Base-by-base conservation (phyloP, 2,888 invertebrate genomes). In the Anthrax anthrax region DNA sequence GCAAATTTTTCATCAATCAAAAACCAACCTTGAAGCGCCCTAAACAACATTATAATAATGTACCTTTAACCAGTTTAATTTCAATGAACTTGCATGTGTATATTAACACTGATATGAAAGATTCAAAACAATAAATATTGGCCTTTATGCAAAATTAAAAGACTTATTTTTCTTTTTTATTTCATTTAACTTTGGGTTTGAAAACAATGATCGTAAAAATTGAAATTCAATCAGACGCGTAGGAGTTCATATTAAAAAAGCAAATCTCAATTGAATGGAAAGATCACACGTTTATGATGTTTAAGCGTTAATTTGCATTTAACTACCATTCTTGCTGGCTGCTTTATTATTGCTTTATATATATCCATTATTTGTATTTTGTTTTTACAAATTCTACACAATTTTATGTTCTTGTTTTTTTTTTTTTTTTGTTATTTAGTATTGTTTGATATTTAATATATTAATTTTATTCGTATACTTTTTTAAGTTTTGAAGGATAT, bases 221-320 rank as follows among this genome's bases (percentile, higher is more conserved):
- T 45, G 40, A 45, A 45, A 45, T 45, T 45, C 44, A 45, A 45
- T 45, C 44, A 45, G 44, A 45, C 44, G 44, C 44, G 44, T 45
- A 36, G 44, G 44, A 10, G 32, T 44, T 27, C 12, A 23, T 23
- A 23, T 23, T 23, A 23, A 23, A 23, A 44, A 39, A 37, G 32
- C 39, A 18, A 38, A 44, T 39, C 39, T 44, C 39, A 39, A 44
- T 44, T 16, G 18, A 37, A 37, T 17, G 18, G 9, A 13, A n/a
- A n/a, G n/a, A 10, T 17, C 37, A 37, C 16, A 16, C 18, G 44
- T 19, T 37, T 38, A 39, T 39, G 44, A 44, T 39, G 39, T 44
- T 39, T 44, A 37, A 12, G 12, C 12, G 34, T n/a, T 44, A 18
- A 44, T 44, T 44, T 44, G 44, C 44, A 44, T 44, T 44, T 44